Evolutionary conservation across 2,797 vertebrate genomes (phyloP).

Genomic region (Muraenolepis orangiensis): DNA sequence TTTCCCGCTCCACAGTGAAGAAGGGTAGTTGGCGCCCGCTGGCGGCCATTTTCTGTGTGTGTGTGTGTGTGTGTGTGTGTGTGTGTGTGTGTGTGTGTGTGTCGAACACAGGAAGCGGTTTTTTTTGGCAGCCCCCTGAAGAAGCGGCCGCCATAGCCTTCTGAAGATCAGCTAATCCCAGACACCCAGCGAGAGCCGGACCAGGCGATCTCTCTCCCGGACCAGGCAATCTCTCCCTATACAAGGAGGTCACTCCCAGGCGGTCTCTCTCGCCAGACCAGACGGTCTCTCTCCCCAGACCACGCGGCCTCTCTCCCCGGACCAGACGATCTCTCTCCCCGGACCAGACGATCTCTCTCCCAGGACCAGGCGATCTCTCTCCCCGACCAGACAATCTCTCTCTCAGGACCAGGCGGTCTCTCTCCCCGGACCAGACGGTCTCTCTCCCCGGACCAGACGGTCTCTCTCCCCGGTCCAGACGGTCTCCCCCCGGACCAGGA

Average conservation of each 20-base stretch:
- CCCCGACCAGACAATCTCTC: too few species aligned
- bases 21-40: conserved; percentile 71
- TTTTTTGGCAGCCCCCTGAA: conserved; percentile 57
- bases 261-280: conserved; percentile 16
- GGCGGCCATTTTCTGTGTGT: conserved; percentile 63
- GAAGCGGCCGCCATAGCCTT: conserved; percentile 45
- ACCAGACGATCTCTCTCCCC: conserved; percentile 8
- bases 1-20: conserved; percentile 61
- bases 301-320: too few species aligned
- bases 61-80: conserved; percentile 7
- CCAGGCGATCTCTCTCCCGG: conserved; percentile 2
- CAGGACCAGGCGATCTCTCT: conserved; percentile 3
- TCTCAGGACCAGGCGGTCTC: conserved; percentile 3
- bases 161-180: conserved; percentile 29
- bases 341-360: conserved; percentile 2
- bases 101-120: conserved; percentile 30
- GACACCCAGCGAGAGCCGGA: conserved; percentile 12
- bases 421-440: conserved; percentile 7
- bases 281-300: too few species aligned
- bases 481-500: conserved; percentile 7
- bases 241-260: too few species aligned
- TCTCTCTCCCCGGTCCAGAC: conserved; percentile 9
- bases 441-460: conserved; percentile 8
- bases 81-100: not conserved
- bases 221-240: conserved; percentile 4